Base-by-base conservation (phyloP, 2,888 invertebrate genomes). In the Epirrhoe alternata region DNA sequence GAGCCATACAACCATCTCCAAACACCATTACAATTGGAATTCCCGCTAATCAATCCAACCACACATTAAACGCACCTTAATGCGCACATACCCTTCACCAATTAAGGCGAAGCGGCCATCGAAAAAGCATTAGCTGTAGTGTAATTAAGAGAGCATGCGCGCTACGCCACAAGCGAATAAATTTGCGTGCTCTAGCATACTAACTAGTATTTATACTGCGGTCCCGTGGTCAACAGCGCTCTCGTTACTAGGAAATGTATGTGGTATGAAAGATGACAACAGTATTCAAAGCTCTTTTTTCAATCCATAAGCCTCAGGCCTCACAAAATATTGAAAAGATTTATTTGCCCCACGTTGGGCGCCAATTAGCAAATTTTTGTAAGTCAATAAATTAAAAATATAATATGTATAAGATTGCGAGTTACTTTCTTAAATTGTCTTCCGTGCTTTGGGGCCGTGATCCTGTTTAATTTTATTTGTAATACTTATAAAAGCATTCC, bases 141-240 rank as follows among this genome's bases (percentile, higher is more conserved):
- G 86, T 86, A 90, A 90, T 90, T 89, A 90, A 90, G 87, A 86
- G 88, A 81, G 81, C 80, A 84, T 81, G 83, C 81, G 80, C 78
- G 68, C 64, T 50, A 71, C 73, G 74, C 80, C 76, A 73, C 77
- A 76, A 74, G 73, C 77, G 77, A 77, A 85, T 87, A 86, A 86
- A 87, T 87, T 88, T 87, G 82, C 86, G 85, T 84, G 75, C 73
- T 76, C 77, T 79, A 85, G 52, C 52, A 24, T 53, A 49, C 17
- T 49, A 53, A 66, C 57, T 58, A 24, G 55, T 35, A 45, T 31
- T 38, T 53, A 42, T 30, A 33, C 64, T 55, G 51, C 54, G 54
- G 53, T 7, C 47, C 38, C 67, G 73, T 67, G 71, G 73, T 70
- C 68, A 68, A 33, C 64, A 31, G 47, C 24, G 54, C 57, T 58